phyloP scores from a whole-genome alignment of 2,888 invertebrate genomes.

The Elmis aenea region DNA sequence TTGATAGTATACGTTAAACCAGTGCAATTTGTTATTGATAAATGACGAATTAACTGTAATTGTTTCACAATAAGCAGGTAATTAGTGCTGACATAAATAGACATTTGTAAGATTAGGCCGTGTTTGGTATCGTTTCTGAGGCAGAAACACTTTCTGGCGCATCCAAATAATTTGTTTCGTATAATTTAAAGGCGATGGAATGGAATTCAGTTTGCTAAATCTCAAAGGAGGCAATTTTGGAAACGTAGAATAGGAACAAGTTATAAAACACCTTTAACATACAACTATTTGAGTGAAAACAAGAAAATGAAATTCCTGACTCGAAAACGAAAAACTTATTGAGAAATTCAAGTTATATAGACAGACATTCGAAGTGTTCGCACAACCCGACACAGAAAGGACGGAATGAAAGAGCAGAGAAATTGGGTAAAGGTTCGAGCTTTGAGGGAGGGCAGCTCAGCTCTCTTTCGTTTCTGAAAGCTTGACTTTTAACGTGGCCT shows the following conservation, averaged over 20 bases:
- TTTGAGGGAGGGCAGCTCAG: conserved; percentile 22
- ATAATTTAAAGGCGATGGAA: no score
- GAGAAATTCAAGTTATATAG: conserved; percentile 32
- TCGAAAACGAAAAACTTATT: conserved; percentile 28
- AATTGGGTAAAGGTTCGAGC: conserved; percentile 31
- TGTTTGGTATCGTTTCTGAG: no score
- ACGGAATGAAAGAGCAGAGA: conserved; percentile 27
- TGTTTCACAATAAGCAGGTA: no score
- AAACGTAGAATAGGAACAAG: conserved; percentile 10
- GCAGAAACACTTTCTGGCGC: no score
- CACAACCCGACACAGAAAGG: conserved; percentile 22
- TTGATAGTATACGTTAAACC: no score
- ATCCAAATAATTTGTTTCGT: no score
- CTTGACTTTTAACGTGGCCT: conserved; percentile 27
- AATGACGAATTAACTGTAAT: no score
- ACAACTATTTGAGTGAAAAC: conserved; percentile 22
- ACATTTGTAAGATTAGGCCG: no score
- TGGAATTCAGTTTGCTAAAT: no score
- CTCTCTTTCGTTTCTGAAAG: conserved; percentile 9
- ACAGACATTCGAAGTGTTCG: conserved; percentile 29
- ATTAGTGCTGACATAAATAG: no score
- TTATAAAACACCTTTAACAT: conserved; percentile 16
- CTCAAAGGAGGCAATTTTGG: no score
- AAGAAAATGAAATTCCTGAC: conserved; percentile 29
- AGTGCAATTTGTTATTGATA: no score